These are phyloP conservation scores for Sphaeramia orbicularis DNA, from an alignment of 2,797 vertebrate genomes.

Conservation along the genomic window DNA sequence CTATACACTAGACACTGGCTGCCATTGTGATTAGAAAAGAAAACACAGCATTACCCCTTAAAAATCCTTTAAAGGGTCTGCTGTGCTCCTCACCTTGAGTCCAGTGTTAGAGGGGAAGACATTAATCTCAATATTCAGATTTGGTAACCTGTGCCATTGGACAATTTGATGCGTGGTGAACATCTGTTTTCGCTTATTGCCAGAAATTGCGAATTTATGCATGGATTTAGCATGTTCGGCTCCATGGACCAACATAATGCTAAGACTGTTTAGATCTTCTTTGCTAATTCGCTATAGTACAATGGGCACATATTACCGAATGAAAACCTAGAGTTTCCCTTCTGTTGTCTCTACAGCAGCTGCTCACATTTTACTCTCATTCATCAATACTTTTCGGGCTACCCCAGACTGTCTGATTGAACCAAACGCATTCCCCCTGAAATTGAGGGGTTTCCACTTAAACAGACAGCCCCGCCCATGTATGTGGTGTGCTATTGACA, in stretches of 20 bases:
- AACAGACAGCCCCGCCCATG: conserved; percentile 37
- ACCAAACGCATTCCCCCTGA: conserved; percentile 45
- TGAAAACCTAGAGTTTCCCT: neutral
- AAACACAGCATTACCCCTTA: conserved; percentile 59
- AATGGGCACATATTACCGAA: neutral
- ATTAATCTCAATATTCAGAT: conserved; percentile 57
- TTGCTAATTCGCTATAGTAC: conserved; percentile 3
- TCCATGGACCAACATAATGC: neutral
- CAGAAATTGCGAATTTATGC: conserved; percentile 35
- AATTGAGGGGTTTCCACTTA: conserved; percentile 41
- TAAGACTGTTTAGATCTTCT: neutral
- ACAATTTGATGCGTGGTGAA: conserved; percentile 28
- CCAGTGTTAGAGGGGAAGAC: conserved; percentile 22
- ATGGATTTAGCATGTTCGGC: conserved; percentile 1
- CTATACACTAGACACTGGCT: conserved; percentile 55
- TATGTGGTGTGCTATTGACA: conserved; percentile 66
- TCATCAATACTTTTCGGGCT: conserved; percentile 40
- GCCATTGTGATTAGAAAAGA: conserved; percentile 54
- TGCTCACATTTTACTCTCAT: conserved; percentile 28
- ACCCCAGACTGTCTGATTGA: conserved; percentile 10
- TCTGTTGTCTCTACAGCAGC: conserved; percentile 3
- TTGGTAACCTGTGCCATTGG: conserved; percentile 35
- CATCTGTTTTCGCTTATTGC: conserved; percentile 44
- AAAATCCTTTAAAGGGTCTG: conserved; percentile 58
- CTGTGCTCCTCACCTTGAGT: conserved; percentile 60